Evolutionary conservation across 1,140 invertebrate species (phyloP), one percentile per base, ranked within the genome.

Genomic region (Antheraea mylitta): DNA sequence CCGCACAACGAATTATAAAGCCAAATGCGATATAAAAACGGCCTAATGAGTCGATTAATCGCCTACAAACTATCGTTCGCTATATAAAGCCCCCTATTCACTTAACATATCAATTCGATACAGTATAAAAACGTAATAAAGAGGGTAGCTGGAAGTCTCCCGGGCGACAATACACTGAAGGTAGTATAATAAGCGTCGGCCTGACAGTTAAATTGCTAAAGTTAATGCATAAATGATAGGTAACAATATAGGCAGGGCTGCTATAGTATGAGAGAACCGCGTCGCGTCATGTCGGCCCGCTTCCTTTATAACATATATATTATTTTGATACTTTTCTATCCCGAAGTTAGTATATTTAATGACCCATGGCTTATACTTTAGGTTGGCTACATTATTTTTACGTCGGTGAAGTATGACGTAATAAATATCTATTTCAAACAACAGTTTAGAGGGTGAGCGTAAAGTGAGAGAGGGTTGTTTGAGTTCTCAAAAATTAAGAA

Each of bases 211-310:
- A 86, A 89, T 88, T 85, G 87, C 73, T 59, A 82, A 89, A 89
- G 82, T 89, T 86, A 87, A 87, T 86, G 81, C 85, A 89, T 89
- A 87, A 89, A 89, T 89, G 87, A 82, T 82, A 83, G 82, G 83
- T 80, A 80, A 89, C 84, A 87, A 83, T 85, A 81, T 85, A 85
- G 80, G 77, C 76, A 48, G 73, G 72, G 30, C 13, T 38, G 38
- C 42, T n/a, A 42, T 42, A 42, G 45, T 53, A 53, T n/a, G 45
- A 13, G 16, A 13, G 11, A 42, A 42, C 2, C 2, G 38, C 38
- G 38, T 7, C 38, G 11, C 38, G 8, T 9, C 38, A 7, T 11
- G 38, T 13, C 11, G 7, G 45, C 11, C 16, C 45, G 45, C 16
- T 53, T 53, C 16, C 45, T 53, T 53, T 53, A 53, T 53, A 13